Percentiles rank a stretch among this genome's conserved stretches.
Evolutionary conservation across 2,113 vertebrate species (phyloP).

Genomic region (Meleagris gallopavo): DNA sequence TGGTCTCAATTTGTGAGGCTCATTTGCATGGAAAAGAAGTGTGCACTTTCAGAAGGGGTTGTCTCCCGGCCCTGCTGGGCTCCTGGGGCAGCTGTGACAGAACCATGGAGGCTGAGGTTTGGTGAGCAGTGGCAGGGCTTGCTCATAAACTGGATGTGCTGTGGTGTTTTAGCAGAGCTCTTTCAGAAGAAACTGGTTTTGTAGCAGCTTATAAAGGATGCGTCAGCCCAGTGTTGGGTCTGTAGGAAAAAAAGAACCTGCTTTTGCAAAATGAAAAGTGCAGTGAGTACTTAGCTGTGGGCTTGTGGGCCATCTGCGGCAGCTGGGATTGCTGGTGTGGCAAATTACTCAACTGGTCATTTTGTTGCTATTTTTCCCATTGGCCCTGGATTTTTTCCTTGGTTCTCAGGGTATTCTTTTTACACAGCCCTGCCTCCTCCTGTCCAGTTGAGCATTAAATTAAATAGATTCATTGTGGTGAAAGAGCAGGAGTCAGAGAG

Average conservation of each 20-base stretch:
- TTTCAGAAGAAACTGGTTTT: neutral
- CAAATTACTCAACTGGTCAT: neutral
- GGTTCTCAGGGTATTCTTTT: neutral
- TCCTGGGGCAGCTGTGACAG: neutral
- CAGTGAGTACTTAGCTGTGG: neutral
- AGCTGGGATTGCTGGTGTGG: neutral
- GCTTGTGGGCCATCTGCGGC: neutral
- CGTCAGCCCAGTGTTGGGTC: conserved; percentile 2
- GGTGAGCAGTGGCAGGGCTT: neutral
- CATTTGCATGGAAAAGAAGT: conserved; percentile 19
- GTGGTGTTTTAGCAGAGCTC: neutral
- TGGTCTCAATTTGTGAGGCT: conserved; percentile 8
- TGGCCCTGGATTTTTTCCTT: neutral
- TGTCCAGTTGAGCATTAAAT: neutral
- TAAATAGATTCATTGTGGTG: neutral
- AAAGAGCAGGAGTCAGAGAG: neutral
- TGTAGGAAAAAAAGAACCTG: neutral
- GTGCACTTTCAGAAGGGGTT: neutral
- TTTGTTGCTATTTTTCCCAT: neutral
- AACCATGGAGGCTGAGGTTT: neutral
- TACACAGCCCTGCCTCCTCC: neutral
- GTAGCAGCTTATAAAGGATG: conserved; percentile 28
- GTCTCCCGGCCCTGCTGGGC: neutral
- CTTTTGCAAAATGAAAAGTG: neutral
- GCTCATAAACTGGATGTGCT: neutral